These are phyloP conservation scores for human DNA, from an alignment of 2,113 vertebrate genomes.

Conservation along the genomic window GRCh38 chr4:55821501-55822000, in stretches of 20 bases:
- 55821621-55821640: conserved; percentile 14
- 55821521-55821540: not conserved
- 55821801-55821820: not conserved
- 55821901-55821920: conserved; percentile 14
- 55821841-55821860: not conserved
- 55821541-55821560: conserved; percentile 24
- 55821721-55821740: not conserved
- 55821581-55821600: not conserved
- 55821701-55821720: not conserved
- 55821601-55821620: not conserved
- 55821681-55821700: not conserved
- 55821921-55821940: not conserved
- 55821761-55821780: not conserved
- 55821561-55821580: not conserved
- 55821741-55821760: not conserved
- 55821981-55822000: not conserved
- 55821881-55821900: conserved; percentile 5
- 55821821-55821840: not conserved
- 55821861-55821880: conserved; percentile 22
- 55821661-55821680: not conserved
- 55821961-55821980: not conserved
- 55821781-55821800: not conserved
- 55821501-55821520: not conserved
- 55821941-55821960: not conserved
- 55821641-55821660: not conserved